Percentiles rank a stretch among this genome's conserved stretches.
Evolutionary conservation across 2,113 vertebrate genomes (phyloP).

Genomic region (Potamarius usumacintae): DNA sequence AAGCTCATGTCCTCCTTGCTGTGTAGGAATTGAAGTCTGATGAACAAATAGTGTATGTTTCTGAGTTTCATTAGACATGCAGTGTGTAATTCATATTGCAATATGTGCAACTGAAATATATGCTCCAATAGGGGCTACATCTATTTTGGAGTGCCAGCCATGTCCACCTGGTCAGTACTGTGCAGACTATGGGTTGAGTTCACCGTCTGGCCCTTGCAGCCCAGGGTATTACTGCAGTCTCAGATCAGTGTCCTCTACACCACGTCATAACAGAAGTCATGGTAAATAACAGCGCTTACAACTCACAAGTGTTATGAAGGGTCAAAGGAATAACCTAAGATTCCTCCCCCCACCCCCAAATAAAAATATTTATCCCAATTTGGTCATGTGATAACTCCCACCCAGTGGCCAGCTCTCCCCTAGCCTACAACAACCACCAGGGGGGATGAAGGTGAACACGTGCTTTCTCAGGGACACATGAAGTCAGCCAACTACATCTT

Average conservation of each 20-base stretch:
- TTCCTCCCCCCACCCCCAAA: neutral
- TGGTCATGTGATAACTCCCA: neutral
- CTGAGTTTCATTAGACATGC: neutral
- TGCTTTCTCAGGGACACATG: neutral
- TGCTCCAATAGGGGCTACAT: conserved; percentile 63
- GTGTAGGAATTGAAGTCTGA: neutral
- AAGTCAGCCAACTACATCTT: neutral
- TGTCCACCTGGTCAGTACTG: conserved; percentile 74
- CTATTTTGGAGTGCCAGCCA: conserved; percentile 64
- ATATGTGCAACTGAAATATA: conserved; percentile 13
- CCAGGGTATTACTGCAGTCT: conserved; percentile 79
- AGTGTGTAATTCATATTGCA: neutral
- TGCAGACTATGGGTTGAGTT: conserved; percentile 68
- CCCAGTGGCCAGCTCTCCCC: neutral
- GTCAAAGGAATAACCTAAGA: neutral
- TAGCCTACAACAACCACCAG: neutral
- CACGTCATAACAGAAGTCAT: conserved; percentile 58
- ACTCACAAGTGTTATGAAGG: neutral
- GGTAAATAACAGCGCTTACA: conserved; percentile 51
- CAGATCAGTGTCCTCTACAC: conserved; percentile 69
- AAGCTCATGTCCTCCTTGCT: neutral
- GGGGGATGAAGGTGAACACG: neutral
- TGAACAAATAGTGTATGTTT: neutral
- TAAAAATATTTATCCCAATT: too few relatives aligned
- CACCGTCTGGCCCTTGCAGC: conserved; percentile 76